Evolutionary conservation across 2,797 vertebrate species (phyloP), one percentile per base, ranked within the genome.

Genomic region (Danio tinwini): DNA sequence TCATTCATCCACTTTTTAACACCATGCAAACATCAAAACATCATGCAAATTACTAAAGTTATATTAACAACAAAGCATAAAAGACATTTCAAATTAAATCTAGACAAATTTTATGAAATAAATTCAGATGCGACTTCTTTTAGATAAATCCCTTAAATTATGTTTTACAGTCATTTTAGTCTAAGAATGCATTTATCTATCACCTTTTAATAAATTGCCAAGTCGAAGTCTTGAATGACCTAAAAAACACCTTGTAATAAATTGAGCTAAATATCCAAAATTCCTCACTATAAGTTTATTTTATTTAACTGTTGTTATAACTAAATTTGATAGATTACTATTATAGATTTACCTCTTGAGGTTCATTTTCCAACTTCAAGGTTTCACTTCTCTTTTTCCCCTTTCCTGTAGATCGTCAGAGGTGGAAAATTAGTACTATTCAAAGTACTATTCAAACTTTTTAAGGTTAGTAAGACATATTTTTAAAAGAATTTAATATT

Each of bases 321-420:
- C 5, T 47, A 7, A 44, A 17, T n/a, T 17, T 21, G 13, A 13
- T 14, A 40, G 10, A 70, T 5, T 44, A 40, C 7, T 19, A 37
- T 9, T 8, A 52, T 7, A 17, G 83, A 85, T 85, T 94, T 90
- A 99, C 98, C 97, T 99, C 97, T 91, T 98, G 97, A 55, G 97
- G 95, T 84, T 98, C 98, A 3, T 99, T 99, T 87, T 99, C 98
- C 90, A 97, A 92, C 89, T 99, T 99, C 90, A 99, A 90, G 72
- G 95, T 95, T 5, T 99, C 98, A 1, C 96, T 95, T 37, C 95
- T 95, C 76, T 94, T 96, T 90, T 97, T 99, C 83, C 97, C 95
- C 90, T 97, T 99, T 81, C 98, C 98, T 99, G 89, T 62, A 68
- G 9, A 70, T 53, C 59, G 17, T 5, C 19, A 72, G 37, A 67